Evolutionary conservation across 2,888 invertebrate genomes (phyloP).

Genomic region (Pinctada fucata): DNA sequence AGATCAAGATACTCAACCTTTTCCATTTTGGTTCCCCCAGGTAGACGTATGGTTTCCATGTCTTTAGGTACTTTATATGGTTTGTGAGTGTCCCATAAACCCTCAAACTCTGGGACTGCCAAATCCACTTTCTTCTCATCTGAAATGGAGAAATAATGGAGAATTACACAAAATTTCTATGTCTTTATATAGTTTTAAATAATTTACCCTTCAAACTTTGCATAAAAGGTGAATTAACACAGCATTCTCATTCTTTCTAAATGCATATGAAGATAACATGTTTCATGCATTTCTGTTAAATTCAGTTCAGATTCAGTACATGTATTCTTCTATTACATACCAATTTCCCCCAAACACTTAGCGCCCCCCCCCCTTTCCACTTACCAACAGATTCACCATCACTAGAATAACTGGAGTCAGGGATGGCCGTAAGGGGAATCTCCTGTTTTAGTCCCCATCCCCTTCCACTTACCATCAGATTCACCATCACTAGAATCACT

Average conservation of each 20-base stretch:
- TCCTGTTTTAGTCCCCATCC: too few relatives aligned
- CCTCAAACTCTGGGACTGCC: constrained; percentile 76
- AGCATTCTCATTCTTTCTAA: background rate
- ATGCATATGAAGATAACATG: background rate
- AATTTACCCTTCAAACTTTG: background rate
- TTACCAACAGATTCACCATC: constrained; percentile 49
- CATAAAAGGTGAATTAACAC: background rate
- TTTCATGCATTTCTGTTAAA: background rate
- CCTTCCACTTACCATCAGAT: too few relatives aligned
- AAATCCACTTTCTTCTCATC: constrained; percentile 62
- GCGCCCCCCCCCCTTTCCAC: too few relatives aligned
- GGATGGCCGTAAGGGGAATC: background rate
- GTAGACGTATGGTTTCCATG: constrained; percentile 56
- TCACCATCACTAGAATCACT: too few relatives aligned
- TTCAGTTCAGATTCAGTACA: background rate
- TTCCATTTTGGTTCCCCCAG: constrained; percentile 74
- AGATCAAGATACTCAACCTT: constrained; percentile 54
- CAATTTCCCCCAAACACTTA: too few relatives aligned
- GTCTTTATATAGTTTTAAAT: constrained; percentile 3
- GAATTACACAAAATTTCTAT: background rate
- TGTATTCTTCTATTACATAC: too few relatives aligned
- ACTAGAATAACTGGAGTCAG: constrained; percentile 50
- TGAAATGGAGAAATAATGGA: constrained; percentile 29
- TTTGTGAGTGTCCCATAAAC: constrained; percentile 74
- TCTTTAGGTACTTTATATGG: constrained; percentile 72